Conservation (phyloP, 2,888 invertebrate species). For the Norana najaformis region DNA sequence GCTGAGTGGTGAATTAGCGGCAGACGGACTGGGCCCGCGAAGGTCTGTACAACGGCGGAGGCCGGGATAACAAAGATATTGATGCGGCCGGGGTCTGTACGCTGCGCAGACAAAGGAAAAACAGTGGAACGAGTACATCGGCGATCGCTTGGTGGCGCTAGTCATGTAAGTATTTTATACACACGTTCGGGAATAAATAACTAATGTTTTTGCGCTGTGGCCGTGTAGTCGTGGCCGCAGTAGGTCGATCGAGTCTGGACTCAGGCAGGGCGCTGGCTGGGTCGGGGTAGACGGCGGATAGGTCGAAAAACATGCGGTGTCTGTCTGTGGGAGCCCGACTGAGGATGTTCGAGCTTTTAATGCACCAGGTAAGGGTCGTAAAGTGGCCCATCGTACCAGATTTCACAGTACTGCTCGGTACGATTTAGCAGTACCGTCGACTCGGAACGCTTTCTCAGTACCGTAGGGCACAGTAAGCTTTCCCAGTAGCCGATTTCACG, state of each 20-base stretch:
- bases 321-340: no score
- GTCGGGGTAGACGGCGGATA: no score
- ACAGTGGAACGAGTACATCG: not conserved
- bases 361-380: not conserved
- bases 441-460: no score
- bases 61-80: not conserved
- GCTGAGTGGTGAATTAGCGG: not conserved
- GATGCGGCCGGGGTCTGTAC: not conserved
- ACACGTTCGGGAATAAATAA: not conserved
- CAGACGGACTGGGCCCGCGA: not conserved
- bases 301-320: not conserved
- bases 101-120: not conserved
- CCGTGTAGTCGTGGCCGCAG: not conserved
- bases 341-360: not conserved
- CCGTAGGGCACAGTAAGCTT: not conserved
- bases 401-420: not conserved
- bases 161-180: not conserved
- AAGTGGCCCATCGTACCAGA: not conserved
- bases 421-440: not conserved
- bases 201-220: not conserved
- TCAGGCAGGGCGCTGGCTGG: not conserved
- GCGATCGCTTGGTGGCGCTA: conserved; percentile 13
- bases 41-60: not conserved
- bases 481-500: not conserved
- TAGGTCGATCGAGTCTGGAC: not conserved